Evolutionary conservation across 2,797 vertebrate species (phyloP), one percentile per base, ranked within the genome.

Genomic region (Clarias platycephalus): DNA sequence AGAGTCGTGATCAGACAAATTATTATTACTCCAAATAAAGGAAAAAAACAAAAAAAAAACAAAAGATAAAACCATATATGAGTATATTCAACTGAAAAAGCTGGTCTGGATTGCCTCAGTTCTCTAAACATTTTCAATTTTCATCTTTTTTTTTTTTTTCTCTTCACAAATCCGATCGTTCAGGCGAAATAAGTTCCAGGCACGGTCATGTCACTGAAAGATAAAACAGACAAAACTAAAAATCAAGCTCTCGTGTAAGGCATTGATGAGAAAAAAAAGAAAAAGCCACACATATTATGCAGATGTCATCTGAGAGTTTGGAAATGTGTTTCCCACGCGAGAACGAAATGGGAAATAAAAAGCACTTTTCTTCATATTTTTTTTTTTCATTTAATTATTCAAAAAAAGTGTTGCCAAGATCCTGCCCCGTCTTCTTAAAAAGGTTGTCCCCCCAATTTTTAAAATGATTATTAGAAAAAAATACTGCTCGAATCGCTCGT

Each of bases 321-420:
- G 87, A 92, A 90, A 90, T 76, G 82, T 93, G 90, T 93, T 93
- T 94, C 90, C 84, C 90, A 92, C 89, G 90, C 93, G 90, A 91
- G 90, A 90, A 86, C 83, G 90, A 91, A 90, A 93, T 93, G 93
- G 91, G 93, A 95, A 95, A 95, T 94, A 94, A 94, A 95, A 96
- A 94, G 94, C 94, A 96, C 94, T 95, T 95, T 89, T 93, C 91
- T 94, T 87, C 93, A 95, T 94, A 95, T 92, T 90, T 91, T 90
- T 94, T 37, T 93, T 53, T 53, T 53, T 13, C 49, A 53, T 53
- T 53, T 53, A 93, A 94, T 93, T 94, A 94, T 93, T 92, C 91
- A 92, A 95, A 90, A 89, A 89, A 92, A 91, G 87, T 91, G 93
- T 94, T 91, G 93, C 82, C 70, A 58, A 91, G 92, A 91, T 94